phyloP scores from a whole-genome alignment of 2,888 invertebrate genomes.

The Phlogophora meticulosa region DNA sequence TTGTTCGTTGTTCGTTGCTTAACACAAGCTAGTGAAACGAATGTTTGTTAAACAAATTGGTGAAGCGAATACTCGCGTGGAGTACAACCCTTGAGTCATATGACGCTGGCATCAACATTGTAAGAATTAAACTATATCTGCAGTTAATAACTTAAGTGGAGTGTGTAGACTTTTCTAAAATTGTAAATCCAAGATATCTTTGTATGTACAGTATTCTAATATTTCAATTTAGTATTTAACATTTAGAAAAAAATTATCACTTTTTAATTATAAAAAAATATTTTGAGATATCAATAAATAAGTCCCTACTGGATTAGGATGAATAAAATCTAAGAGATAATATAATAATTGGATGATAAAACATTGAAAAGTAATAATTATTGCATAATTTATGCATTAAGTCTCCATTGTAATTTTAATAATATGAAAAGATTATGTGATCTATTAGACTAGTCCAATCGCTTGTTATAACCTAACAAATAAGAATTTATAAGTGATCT shows the following conservation, averaged over 20 bases:
- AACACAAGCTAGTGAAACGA: no score
- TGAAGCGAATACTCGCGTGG: no score
- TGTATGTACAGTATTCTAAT: slow-evolving; percentile 26
- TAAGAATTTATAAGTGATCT: slow-evolving; percentile 34
- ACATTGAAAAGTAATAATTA: slow-evolving; percentile 20
- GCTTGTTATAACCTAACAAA: slow-evolving; percentile 22
- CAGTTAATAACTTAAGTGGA: not conserved
- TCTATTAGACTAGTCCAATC: slow-evolving; percentile 43
- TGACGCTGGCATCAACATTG: not conserved
- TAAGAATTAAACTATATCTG: not conserved
- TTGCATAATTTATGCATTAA: slow-evolving; percentile 8
- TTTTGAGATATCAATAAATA: slow-evolving; percentile 35
- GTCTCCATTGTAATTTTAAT: slow-evolving; percentile 30
- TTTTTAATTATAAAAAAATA: slow-evolving; percentile 13
- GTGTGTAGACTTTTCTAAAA: not conserved
- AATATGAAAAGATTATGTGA: slow-evolving; percentile 36
- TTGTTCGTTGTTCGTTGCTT: no score
- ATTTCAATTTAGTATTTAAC: slow-evolving; percentile 1
- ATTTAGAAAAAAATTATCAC: not conserved
- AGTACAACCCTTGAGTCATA: no score
- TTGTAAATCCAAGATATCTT: not conserved
- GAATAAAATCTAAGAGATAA: slow-evolving; percentile 3
- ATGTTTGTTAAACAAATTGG: no score
- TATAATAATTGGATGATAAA: slow-evolving; percentile 12
- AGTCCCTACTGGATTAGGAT: not conserved